Evolutionary conservation across 2,888 invertebrate genomes (phyloP).

Genomic region (Blomia tropicalis): DNA sequence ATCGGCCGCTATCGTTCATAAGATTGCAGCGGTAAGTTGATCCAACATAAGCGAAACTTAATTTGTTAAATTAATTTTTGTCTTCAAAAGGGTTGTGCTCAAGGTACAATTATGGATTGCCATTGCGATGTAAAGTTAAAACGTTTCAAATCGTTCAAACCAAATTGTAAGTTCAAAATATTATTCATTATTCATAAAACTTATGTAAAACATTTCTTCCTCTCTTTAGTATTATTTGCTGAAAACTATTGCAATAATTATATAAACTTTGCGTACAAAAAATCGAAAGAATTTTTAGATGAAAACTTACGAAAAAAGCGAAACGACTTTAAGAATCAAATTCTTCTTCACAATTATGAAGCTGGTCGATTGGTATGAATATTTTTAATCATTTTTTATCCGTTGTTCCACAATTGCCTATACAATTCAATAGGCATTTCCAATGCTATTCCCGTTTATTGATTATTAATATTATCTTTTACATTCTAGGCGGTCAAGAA

Average conservation of each 20-base stretch:
- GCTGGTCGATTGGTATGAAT: constrained; percentile 78
- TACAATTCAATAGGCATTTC: neutral
- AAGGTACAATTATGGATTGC: constrained; percentile 15
- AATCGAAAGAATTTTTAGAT: constrained; percentile 73
- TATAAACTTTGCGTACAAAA: constrained; percentile 81
- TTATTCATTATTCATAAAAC: neutral
- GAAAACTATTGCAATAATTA: constrained; percentile 67
- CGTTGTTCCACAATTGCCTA: no score
- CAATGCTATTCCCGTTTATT: constrained; percentile 12
- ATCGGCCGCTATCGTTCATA: constrained; percentile 82
- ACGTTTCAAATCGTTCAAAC: neutral
- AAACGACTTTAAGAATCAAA: constrained; percentile 45
- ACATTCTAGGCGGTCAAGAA: constrained; percentile 39
- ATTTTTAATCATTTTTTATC: constrained; percentile 8
- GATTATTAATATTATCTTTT: neutral
- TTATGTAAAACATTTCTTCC: neutral
- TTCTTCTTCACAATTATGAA: constrained; percentile 77
- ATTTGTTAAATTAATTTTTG: neutral
- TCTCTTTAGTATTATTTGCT: constrained; percentile 20
- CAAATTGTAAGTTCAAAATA: neutral
- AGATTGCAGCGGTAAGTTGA: constrained; percentile 77
- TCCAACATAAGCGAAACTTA: constrained; percentile 36
- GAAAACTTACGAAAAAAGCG: constrained; percentile 38
- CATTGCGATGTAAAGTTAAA: constrained; percentile 11
- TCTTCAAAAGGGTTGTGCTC: constrained; percentile 8